These are phyloP conservation scores for Platygyra sinensis DNA, from an alignment of 64 coral and sea anemone genomes.

Conservation along the genomic window DNA sequence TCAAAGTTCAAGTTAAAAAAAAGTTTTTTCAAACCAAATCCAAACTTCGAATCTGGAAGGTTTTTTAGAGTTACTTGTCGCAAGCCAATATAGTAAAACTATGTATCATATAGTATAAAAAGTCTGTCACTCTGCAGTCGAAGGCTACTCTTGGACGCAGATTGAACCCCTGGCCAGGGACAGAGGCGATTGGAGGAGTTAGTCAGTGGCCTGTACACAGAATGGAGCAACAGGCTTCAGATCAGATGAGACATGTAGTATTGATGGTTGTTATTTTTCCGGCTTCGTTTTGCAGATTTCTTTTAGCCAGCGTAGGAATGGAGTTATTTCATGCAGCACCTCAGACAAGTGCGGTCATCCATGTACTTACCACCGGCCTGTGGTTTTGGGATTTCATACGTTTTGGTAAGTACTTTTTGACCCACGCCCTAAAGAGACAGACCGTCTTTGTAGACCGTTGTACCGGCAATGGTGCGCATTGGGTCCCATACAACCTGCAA, in stretches of 20 bases:
- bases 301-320: constrained; percentile 85
- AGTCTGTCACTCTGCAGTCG: too few relatives aligned
- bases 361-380: constrained; percentile 83
- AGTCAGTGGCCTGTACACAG: neutral
- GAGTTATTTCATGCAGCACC: constrained; percentile 68
- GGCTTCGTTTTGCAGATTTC: constrained; percentile 49
- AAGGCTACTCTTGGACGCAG: too few relatives aligned
- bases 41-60: too few relatives aligned
- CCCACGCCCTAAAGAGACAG: neutral
- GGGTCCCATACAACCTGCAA: too few relatives aligned
- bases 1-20: too few relatives aligned
- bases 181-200: too few relatives aligned
- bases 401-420: constrained; percentile 26
- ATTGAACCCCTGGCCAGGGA: too few relatives aligned
- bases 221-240: neutral
- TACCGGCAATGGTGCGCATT: too few relatives aligned
- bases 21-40: too few relatives aligned
- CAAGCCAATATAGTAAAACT: too few relatives aligned
- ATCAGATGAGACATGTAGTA: neutral
- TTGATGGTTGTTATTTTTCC: neutral
- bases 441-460: neutral
- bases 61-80: too few relatives aligned
- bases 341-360: constrained; percentile 51
- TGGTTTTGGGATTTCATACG: constrained; percentile 85
- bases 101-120: too few relatives aligned